Evolutionary conservation across 2,888 invertebrate species (phyloP).

Genomic region (Troilus luridus): DNA sequence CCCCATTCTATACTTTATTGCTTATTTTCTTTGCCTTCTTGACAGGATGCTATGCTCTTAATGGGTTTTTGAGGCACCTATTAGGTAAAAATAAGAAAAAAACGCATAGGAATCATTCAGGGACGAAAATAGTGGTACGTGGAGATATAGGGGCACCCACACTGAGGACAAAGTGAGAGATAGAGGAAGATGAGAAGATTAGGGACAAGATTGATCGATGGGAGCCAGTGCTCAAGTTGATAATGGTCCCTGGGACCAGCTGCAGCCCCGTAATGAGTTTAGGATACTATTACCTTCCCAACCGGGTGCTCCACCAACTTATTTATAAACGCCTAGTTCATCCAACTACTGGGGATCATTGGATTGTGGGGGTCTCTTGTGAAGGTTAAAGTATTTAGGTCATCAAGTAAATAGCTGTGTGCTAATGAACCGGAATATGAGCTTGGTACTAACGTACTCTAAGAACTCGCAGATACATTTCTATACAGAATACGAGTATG

Average conservation of each 20-base stretch:
- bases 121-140: neutral
- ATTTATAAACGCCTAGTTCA: neutral
- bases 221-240: neutral
- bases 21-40: too few species aligned
- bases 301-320: neutral
- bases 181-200: neutral
- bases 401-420: neutral
- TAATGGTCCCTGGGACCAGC: neutral
- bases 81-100: neutral
- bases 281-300: neutral
- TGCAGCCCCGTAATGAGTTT: neutral
- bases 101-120: neutral
- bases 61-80: too few species aligned
- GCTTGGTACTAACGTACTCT: too few species aligned
- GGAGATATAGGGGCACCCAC: neutral
- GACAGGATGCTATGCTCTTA: too few species aligned
- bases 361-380: too few species aligned
- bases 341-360: too few species aligned
- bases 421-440: neutral
- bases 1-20: too few species aligned
- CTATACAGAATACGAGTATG: too few species aligned
- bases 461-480: too few species aligned
- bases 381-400: too few species aligned
- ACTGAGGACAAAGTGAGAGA: neutral
- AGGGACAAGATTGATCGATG: slow-evolving; percentile 25